These are phyloP conservation scores for Trematomus loennbergii DNA, from an alignment of 2,113 vertebrate species.

Conservation along the genomic window DNA sequence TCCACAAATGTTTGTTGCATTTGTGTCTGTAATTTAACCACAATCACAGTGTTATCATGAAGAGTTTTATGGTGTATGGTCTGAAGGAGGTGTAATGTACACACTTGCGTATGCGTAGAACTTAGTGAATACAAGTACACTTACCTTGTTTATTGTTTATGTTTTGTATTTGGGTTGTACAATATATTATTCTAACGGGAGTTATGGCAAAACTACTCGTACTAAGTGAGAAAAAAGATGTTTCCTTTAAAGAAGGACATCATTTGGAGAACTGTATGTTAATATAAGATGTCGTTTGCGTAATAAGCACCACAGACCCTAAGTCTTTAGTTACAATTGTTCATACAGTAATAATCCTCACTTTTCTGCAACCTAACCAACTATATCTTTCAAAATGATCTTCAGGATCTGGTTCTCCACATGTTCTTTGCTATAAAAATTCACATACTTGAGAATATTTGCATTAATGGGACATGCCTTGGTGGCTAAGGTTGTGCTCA, in stretches of 20 bases:
- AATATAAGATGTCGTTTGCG: background rate
- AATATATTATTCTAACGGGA: background rate
- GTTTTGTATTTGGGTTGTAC: background rate
- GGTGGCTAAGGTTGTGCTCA: slow-evolving; percentile 21
- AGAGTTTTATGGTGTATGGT: background rate
- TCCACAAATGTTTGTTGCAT: background rate
- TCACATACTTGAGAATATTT: background rate
- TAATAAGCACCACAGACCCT: background rate
- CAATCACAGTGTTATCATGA: background rate
- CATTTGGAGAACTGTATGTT: background rate
- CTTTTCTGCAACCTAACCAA: background rate
- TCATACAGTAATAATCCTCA: background rate
- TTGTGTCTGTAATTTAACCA: background rate
- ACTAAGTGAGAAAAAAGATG: background rate
- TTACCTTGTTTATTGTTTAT: too few species aligned
- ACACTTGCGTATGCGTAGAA: background rate
- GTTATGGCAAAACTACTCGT: background rate
- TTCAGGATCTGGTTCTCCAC: background rate
- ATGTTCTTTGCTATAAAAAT: background rate
- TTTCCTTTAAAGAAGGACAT: background rate
- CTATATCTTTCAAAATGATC: background rate
- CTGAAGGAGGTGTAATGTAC: background rate
- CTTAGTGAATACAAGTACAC: background rate
- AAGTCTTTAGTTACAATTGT: background rate
- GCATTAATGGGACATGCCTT: slow-evolving; percentile 11